phyloP scores from a whole-genome alignment of 2,888 invertebrate genomes.

The Mimachlamys varia region DNA sequence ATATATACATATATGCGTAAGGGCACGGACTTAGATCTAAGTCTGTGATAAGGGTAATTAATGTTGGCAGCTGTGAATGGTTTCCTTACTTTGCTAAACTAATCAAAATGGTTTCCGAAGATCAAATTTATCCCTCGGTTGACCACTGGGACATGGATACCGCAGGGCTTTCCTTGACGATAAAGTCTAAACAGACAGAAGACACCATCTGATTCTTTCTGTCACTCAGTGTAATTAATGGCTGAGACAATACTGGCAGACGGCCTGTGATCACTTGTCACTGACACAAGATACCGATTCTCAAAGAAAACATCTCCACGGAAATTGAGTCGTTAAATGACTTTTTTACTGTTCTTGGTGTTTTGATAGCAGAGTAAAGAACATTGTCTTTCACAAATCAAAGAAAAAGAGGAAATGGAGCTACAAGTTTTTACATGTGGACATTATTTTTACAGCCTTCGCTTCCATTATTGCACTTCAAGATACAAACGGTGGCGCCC shows the following conservation, averaged over 20 bases:
- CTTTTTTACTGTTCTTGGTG: no score
- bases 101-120: not conserved
- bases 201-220: not conserved
- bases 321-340: no score
- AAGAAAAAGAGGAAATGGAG: no score
- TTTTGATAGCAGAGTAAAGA: no score
- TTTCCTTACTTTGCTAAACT: not conserved
- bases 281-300: not conserved
- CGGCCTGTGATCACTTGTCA: not conserved
- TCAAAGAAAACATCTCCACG: no score
- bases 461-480: no score
- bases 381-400: no score
- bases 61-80: conserved; percentile 4
- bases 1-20: not conserved
- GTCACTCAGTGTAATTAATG: not conserved
- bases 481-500: no score
- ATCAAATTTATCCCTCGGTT: not conserved
- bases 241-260: not conserved
- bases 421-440: no score
- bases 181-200: not conserved
- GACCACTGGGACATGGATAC: not conserved
- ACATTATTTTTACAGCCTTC: no score
- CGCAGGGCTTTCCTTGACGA: not conserved
- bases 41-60: not conserved
- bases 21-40: no score